A percentile compares a stretch with the other conserved stretches of the same genome.
Evolutionary conservation across 2,797 vertebrate genomes (phyloP).

Genomic region (Halcyon smyrnensis): DNA sequence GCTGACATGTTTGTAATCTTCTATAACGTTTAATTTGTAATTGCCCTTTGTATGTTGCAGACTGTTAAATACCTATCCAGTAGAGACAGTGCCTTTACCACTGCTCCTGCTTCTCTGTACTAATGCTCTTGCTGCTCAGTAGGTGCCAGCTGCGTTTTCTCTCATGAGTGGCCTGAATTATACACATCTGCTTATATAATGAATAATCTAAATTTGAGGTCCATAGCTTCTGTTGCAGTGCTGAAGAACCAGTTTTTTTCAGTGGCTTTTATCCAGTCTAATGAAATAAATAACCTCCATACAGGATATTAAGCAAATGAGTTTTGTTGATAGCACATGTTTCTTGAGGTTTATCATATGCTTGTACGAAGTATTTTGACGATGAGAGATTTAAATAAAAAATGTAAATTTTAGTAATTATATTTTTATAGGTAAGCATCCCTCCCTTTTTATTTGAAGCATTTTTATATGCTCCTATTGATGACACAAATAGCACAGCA

Average conservation of each 20-base stretch:
- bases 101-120: fast-evolving
- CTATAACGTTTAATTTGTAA: fast-evolving
- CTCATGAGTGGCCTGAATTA: neutral
- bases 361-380: neutral
- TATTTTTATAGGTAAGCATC: conserved; percentile 83
- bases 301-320: neutral
- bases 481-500: conserved; percentile 86
- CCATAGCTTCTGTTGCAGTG: neutral
- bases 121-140: fast-evolving
- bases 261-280: neutral
- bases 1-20: fast-evolving
- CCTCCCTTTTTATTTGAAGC: conserved; percentile 93
- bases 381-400: neutral
- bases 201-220: neutral
- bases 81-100: fast-evolving
- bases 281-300: fast-evolving
- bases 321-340: fast-evolving
- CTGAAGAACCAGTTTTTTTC: neutral
- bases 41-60: neutral
- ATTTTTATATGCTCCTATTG: conserved; percentile 85
- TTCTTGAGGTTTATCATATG: neutral
- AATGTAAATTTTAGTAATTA: neutral
- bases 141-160: neutral
- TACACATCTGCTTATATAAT: fast-evolving
- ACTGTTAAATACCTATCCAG: neutral